Base-by-base conservation (phyloP, 2,797 vertebrate species). In the Podarcis lilfordi region DNA sequence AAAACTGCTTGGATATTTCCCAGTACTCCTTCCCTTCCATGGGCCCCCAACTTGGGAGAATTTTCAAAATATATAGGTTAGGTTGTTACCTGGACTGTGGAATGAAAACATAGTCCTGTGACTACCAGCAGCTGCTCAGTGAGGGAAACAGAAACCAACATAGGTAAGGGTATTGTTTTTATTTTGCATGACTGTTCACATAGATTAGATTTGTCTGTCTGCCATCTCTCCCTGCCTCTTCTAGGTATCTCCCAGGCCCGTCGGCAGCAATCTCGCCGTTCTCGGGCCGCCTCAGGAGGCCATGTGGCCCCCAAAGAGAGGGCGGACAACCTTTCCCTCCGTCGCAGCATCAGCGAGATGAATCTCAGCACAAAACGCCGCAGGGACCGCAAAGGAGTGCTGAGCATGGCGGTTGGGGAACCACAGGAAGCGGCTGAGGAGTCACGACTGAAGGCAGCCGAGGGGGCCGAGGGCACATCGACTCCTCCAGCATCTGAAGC, bases 331-430 rank as follows among this genome's bases (percentile, higher is more conserved):
- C 97, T 98, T 92, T 97, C 97, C 0, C 97, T 99, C 91, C 96
- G 98, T 81, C 97, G 98, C 90, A 98, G 98, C 93, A 98, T 99
- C 95, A 98, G 98, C 2, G 98, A 99, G 94, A 98, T 99, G 97
- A 98, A 98, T 95, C 94, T 99, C 86, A 98, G 97, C 95, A 96
- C 98, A 35, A 96, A 98, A 6, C 97, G 98, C 61, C 97, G 98
- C 35, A 96, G 96, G 87, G 98, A 98, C 77, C 96, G 98, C 89
- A 98, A 98, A 93, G 98, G 97, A 91, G 98, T 98, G 21, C 97
- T 98, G 84, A 99, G 98, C 97, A 98, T 98, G 98, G 98, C 98
- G 0, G 94, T 92, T 0, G 95, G 94, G 55, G 94, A 93, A 32
- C 75, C 69, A 0, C 75, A 66, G 2, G 89, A 88, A 76, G 86